Percentiles rank a stretch among this genome's conserved stretches.
Evolutionary conservation across 2,888 invertebrate species (phyloP).

Genomic region (Creontiades dilutus): DNA sequence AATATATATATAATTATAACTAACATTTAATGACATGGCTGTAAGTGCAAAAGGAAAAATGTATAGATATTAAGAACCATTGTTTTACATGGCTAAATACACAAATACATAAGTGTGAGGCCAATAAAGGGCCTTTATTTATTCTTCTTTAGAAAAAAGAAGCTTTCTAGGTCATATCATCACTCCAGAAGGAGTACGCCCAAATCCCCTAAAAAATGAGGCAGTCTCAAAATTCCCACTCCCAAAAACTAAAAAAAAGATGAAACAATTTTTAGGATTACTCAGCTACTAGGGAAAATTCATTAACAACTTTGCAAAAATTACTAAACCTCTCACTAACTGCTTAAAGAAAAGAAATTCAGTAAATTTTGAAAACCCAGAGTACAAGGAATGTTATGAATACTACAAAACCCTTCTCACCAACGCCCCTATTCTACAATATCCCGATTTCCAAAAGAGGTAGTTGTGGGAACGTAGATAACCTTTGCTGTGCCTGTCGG

Average conservation of each 20-base stretch:
- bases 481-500: too few species aligned
- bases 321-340: conserved; percentile 76
- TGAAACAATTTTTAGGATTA: too few species aligned
- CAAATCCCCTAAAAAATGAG: neutral
- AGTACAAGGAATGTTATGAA: conserved; percentile 61
- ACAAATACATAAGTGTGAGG: too few species aligned
- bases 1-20: too few species aligned
- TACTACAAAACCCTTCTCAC: conserved; percentile 65
- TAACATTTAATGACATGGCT: too few species aligned
- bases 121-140: too few species aligned
- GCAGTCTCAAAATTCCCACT: conserved; percentile 6
- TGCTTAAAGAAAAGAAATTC: conserved; percentile 75
- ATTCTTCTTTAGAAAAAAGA: too few species aligned
- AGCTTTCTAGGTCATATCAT: neutral
- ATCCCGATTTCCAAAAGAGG: conserved; percentile 77
- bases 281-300: too few species aligned
- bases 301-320: conserved; percentile 74
- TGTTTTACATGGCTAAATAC: too few species aligned
- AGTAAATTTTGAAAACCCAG: conserved; percentile 66
- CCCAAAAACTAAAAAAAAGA: conserved; percentile 21
- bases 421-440: conserved; percentile 74
- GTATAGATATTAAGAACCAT: too few species aligned
- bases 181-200: neutral
- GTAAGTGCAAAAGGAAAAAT: too few species aligned
- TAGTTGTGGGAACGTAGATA: too few species aligned